Evolutionary conservation across 1,140 invertebrate species (phyloP).

Genomic region (Aphaenogaster ashmeadi): DNA sequence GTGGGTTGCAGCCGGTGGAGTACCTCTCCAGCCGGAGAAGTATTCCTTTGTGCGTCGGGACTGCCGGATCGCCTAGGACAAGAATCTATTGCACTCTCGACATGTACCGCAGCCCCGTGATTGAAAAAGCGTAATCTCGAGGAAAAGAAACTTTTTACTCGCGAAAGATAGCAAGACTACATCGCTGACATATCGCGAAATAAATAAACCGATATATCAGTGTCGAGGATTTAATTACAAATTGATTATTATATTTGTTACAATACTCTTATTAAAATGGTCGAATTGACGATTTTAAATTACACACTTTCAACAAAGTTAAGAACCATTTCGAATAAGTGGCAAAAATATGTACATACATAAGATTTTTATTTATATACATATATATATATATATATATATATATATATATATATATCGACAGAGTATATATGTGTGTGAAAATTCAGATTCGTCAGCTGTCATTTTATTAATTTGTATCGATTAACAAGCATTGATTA

Average conservation of each 20-base stretch:
- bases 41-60: constrained; percentile 63
- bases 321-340: background rate
- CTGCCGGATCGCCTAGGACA: constrained; percentile 43
- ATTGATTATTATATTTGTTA: background rate
- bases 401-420: background rate
- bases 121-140: constrained; percentile 63
- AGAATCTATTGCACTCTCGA: constrained; percentile 55
- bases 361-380: background rate
- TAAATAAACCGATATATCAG: background rate
- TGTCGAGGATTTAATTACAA: background rate
- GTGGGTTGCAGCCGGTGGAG: constrained; percentile 59
- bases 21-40: constrained; percentile 25
- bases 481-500: constrained; percentile 19
- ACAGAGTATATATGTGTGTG: background rate
- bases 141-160: background rate
- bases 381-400: background rate
- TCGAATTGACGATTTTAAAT: background rate
- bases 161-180: background rate
- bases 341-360: background rate
- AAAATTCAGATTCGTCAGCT: background rate
- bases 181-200: background rate
- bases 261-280: background rate
- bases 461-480: background rate
- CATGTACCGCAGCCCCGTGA: constrained; percentile 24
- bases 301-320: background rate